Evolutionary conservation across 2,888 invertebrate species (phyloP), one percentile per base, ranked within the genome.

Genomic region (Trachelus stipa): DNA sequence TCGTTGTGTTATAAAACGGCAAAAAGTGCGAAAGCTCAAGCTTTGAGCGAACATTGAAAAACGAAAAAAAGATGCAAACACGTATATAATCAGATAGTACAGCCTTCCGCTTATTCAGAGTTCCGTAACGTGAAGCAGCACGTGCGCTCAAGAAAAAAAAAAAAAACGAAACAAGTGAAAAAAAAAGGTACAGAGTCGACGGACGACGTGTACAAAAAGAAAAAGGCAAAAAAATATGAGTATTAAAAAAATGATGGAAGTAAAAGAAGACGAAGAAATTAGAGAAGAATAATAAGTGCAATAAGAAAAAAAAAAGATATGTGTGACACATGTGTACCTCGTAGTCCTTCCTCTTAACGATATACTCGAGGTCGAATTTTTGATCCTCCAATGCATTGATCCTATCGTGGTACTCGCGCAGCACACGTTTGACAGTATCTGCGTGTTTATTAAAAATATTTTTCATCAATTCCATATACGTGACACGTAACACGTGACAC

Each of bases 341-440:
- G 93, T 95, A 96, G 93, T 99, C 99, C 96, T 99, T 99, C 95
- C 97, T 96, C 94, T 97, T 97, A 93, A 99, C 98, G 94, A 97
- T 94, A 94, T 97, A 96, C 95, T 99, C 99, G 95, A 99, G 95
- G 95, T 99, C 99, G 94, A 97, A 99, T 94, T 99, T 99, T 92
- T 96, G 94, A 91, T 97, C 96, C 95, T 99, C 98, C 94, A 99
- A 95, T 89, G 93, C 93, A 92, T 92, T 93, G 94, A 98, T 97
- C 94, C 97, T 96, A 91, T 95, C 94, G 94, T 98, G 95, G 94
- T 98, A 97, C 91, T 95, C 95, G 94, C 95, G 96, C 94, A 94
- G 93, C 93, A 95, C 93, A 92, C 94, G 94, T 94, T 93, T 95
- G 93, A 96, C 87, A 92, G 94, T 93, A 92, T 97, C 97, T 97